phyloP scores from a whole-genome alignment of 2,888 invertebrate genomes.

The Dusona sp. region DNA sequence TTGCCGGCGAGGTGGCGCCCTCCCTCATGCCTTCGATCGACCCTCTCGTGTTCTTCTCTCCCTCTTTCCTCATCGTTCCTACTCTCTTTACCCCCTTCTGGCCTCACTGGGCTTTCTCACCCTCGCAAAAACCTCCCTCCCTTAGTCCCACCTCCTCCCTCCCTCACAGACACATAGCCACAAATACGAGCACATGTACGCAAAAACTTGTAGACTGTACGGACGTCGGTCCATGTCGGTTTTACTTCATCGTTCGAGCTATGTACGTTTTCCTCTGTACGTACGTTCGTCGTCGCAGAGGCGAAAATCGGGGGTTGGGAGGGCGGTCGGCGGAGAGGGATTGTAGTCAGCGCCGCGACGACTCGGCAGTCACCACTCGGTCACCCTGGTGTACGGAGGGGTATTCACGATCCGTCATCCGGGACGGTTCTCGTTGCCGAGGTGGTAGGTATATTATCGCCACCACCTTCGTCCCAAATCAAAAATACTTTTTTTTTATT shows the following conservation, averaged over 20 bases:
- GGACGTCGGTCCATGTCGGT: constrained; percentile 39
- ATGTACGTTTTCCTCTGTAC: constrained; percentile 28
- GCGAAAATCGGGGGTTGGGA: constrained; percentile 43
- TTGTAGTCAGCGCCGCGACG: constrained; percentile 77
- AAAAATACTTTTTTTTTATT: neutral
- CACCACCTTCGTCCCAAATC: constrained; percentile 12
- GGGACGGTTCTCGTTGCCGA: constrained; percentile 65
- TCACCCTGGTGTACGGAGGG: constrained; percentile 77
- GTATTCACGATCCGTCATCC: constrained; percentile 66
- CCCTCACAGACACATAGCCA: constrained; percentile 9
- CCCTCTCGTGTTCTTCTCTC: constrained; percentile 69
- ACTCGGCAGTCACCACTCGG: constrained; percentile 78
- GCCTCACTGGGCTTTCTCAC: neutral
- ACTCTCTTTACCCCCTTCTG: constrained; percentile 17
- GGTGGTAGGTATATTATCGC: constrained; percentile 62
- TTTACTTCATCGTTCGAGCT: constrained; percentile 46
- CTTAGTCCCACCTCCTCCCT: constrained; percentile 43
- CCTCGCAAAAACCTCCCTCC: constrained; percentile 19
- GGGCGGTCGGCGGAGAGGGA: constrained; percentile 26
- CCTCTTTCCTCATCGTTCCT: constrained; percentile 47
- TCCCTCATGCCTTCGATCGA: constrained; percentile 81
- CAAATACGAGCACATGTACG: constrained; percentile 6
- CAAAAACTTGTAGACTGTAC: constrained; percentile 34
- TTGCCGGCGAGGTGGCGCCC: constrained; percentile 80
- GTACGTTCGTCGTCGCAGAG: constrained; percentile 64